Percentiles rank a stretch among this genome's conserved stretches.
Conservation (phyloP, 2,797 vertebrate genomes). For the Antrozous pallidus region DNA sequence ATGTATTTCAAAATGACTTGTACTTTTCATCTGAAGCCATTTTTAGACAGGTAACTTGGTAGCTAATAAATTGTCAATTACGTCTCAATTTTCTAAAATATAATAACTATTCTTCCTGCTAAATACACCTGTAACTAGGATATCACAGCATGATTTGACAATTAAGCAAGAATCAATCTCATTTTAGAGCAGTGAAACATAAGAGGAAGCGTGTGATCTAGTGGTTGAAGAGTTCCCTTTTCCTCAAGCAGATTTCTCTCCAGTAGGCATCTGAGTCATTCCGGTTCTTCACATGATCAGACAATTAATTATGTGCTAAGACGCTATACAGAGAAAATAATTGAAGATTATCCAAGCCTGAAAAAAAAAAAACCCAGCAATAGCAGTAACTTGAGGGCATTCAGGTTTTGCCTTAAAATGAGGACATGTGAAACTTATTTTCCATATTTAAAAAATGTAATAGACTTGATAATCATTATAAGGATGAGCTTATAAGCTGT, state of each 20-base stretch:
- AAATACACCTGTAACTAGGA: background rate
- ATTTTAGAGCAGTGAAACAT: background rate
- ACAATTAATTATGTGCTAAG: background rate
- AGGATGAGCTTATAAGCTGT: background rate
- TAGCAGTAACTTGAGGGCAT: background rate
- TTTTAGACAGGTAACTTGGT: background rate
- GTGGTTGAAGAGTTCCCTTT: background rate
- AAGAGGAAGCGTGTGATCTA: background rate
- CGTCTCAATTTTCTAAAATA: background rate
- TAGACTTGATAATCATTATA: background rate
- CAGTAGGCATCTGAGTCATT: background rate
- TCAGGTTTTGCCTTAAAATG: constrained; percentile 1
- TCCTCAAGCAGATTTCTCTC: background rate
- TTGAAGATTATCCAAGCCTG: background rate
- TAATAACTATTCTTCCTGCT: background rate
- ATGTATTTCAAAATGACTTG: constrained; percentile 27
- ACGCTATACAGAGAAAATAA: background rate
- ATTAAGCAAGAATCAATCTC: constrained; percentile 8
- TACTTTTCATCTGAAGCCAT: background rate
- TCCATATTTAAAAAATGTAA: background rate
- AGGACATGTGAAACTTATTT: background rate
- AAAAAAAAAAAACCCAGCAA: background rate
- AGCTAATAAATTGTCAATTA: background rate
- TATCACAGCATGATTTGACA: background rate
- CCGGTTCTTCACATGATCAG: background rate